Evolutionary conservation across 2,888 invertebrate species (phyloP).

Genomic region (Biston stratarius): DNA sequence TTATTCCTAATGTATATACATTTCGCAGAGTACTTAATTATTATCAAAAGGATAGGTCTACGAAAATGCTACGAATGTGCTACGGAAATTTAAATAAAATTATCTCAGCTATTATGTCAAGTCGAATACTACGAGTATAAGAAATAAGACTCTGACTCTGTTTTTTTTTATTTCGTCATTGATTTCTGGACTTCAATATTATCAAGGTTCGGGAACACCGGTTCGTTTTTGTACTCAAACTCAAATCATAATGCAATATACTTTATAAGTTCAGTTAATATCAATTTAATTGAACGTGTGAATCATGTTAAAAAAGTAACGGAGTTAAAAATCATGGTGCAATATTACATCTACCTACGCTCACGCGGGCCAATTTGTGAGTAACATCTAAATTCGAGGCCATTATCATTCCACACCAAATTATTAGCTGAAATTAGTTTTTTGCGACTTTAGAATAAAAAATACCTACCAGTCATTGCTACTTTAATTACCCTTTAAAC

Average conservation of each 20-base stretch:
- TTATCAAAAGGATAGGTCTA: background rate
- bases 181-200: too few relatives aligned
- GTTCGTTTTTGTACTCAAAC: too few relatives aligned
- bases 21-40: too few relatives aligned
- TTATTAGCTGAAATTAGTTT: conserved; percentile 28
- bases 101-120: too few relatives aligned
- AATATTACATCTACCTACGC: conserved; percentile 19
- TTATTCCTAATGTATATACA: too few relatives aligned
- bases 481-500: too few relatives aligned
- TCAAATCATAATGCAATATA: too few relatives aligned
- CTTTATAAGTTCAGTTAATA: background rate
- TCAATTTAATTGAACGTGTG: background rate
- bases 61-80: background rate
- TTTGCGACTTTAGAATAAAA: conserved; percentile 27
- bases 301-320: conserved; percentile 4
- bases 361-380: conserved; percentile 18
- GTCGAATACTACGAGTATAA: too few relatives aligned
- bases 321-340: conserved; percentile 30
- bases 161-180: too few relatives aligned
- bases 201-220: too few relatives aligned
- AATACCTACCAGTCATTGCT: background rate
- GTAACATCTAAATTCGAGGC: background rate
- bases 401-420: conserved; percentile 8
- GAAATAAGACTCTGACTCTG: too few relatives aligned
- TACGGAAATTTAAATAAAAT: background rate